phyloP scores from a whole-genome alignment of 2,113 vertebrate genomes.

The Gyps fulvus region DNA sequence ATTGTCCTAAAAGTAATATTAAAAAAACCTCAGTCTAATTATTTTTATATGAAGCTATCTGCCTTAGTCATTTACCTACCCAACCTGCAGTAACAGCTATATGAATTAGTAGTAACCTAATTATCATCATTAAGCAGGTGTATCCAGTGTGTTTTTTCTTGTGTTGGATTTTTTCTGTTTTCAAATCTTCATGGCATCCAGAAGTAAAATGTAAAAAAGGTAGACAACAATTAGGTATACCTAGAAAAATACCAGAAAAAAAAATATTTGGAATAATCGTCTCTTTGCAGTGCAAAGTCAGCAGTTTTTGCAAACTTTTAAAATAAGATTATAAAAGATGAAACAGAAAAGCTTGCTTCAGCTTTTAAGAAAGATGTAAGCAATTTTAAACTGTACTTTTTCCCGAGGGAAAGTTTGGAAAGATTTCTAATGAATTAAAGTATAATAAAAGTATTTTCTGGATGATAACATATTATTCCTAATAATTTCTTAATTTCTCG shows the following conservation, averaged over 20 bases:
- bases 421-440: conserved; percentile 73
- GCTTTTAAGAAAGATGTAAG: conserved; percentile 75
- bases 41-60: not conserved
- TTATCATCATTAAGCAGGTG: conserved; percentile 56
- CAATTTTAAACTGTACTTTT: conserved; percentile 68
- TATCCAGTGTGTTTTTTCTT: not conserved
- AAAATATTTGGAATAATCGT: conserved; percentile 62
- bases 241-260: conserved; percentile 28
- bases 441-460: conserved; percentile 70
- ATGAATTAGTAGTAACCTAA: conserved; percentile 54
- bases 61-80: not conserved
- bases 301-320: conserved; percentile 56
- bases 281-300: conserved; percentile 60
- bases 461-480: conserved; percentile 53
- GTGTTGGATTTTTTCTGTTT: not conserved
- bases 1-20: not conserved
- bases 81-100: not conserved
- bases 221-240: conserved; percentile 24
- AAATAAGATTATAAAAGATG: conserved; percentile 70
- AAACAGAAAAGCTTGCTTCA: conserved; percentile 74
- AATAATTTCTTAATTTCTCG: conserved; percentile 74
- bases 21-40: not conserved
- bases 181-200: conserved; percentile 11
- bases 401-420: conserved; percentile 55
- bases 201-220: conserved; percentile 55